These are phyloP conservation scores for Hemiprocne comata DNA, from an alignment of 2,113 vertebrate genomes.

Conservation along the genomic window DNA sequence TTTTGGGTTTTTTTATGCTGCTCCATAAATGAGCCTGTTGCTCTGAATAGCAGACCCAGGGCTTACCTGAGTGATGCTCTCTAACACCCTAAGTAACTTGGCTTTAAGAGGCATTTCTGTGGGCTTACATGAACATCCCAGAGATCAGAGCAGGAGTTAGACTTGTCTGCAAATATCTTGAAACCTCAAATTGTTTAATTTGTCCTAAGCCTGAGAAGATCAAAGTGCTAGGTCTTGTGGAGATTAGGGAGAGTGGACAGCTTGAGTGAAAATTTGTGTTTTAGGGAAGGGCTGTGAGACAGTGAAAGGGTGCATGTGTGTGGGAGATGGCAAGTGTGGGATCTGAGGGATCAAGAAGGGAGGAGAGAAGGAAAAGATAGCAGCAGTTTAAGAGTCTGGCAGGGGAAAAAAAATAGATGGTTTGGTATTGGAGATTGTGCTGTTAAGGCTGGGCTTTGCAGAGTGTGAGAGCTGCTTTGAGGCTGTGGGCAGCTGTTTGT, in stretches of 20 bases:
- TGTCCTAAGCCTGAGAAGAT: neutral
- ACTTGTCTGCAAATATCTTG: neutral
- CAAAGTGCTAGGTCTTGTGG: neutral
- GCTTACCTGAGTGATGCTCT: neutral
- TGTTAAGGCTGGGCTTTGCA: neutral
- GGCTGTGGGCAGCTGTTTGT: neutral
- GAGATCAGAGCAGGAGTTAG: neutral
- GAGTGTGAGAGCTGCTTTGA: neutral
- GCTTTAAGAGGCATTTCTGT: neutral
- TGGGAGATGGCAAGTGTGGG: neutral
- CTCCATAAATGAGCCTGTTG: neutral
- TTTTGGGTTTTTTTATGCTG: neutral
- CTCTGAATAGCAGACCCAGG: neutral
- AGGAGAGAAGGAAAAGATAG: neutral
- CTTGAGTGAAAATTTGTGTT: neutral
- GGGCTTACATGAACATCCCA: neutral
- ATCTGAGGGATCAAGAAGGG: neutral
- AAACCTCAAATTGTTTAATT: neutral
- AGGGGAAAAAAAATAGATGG: accelerated
- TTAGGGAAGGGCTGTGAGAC: neutral
- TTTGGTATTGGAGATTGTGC: neutral
- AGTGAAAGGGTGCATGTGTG: neutral
- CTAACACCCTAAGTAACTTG: neutral
- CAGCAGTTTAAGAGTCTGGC: neutral
- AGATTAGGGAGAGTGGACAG: neutral